Evolutionary conservation across 2,888 invertebrate species (phyloP), one percentile per base, ranked within the genome.

Genomic region (Rotaria sp.): DNA sequence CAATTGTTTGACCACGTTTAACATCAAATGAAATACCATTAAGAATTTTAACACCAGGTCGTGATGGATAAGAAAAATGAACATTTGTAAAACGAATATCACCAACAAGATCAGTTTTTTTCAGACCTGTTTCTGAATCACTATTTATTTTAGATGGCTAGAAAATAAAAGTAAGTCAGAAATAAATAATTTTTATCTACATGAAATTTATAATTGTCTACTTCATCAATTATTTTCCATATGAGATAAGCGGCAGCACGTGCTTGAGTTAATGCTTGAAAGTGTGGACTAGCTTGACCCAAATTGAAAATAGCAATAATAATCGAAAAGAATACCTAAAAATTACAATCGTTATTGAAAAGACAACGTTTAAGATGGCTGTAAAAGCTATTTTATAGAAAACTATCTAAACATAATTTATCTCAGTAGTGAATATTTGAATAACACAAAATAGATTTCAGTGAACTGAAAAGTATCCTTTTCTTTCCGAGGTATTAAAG

Each of bases 171-270:
- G 7, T n/a, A 10, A 59, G 15, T n/a, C 8, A 59, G n/a, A 59
- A 26, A 50, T 13, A 15, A 95, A 96, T 93, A 13, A 95, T 93
- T 8, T 93, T 91, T 89, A 93, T 96, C 8, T 96, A 93, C 24
- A 93, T 92, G 0, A 93, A 93, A 0, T 95, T 50, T 3, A 13
- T 18, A 18, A 13, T 18, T 50, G 3, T 18, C 15, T 50, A 50
- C 50, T 13, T 50, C 50, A 50, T 50, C 50, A 18, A 50, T 50
- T 4, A 18, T 18, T 50, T 50, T 50, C 50, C 50, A 50, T 15
- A 50, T 18, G 50, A 18, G 3, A 18, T 50, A 50, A 5, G 50
- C 50, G 15, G 91, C 90, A 50, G 90, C 90, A 85, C 90, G 87
- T 0, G 90, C 90, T 4, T 89, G 88, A 8, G 89, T 88, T 38